phyloP scores from a whole-genome alignment of 2,113 vertebrate species.

The Phaethornis superciliosus region DNA sequence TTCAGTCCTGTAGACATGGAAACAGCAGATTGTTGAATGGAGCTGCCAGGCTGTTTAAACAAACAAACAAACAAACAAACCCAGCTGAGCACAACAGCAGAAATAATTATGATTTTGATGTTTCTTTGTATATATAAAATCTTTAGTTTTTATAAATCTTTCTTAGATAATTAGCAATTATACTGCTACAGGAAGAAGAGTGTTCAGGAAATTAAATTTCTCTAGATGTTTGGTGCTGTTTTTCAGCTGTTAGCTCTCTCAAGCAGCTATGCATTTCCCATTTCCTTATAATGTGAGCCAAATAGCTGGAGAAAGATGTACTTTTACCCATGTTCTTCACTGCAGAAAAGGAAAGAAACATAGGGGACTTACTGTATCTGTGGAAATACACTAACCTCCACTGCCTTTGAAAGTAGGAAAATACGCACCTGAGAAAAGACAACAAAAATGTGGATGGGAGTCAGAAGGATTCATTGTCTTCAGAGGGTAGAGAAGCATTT shows the following conservation, averaged over 20 bases:
- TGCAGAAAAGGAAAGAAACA: background rate
- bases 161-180: slow-evolving; percentile 31
- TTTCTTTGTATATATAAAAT: background rate
- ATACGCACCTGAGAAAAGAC: background rate
- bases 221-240: background rate
- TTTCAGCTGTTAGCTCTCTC: background rate
- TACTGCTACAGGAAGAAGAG: background rate
- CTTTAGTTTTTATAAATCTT: background rate
- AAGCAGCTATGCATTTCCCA: background rate
- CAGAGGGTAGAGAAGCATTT: background rate
- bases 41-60: background rate
- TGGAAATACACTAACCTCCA: background rate
- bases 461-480: background rate
- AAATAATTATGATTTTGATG: background rate
- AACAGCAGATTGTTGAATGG: background rate
- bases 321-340: background rate
- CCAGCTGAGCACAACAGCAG: background rate
- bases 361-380: background rate
- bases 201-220: slow-evolving; percentile 49
- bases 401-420: background rate
- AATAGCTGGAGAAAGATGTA: background rate
- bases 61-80: background rate
- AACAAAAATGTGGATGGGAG: background rate
- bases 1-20: background rate
- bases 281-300: background rate